These are phyloP conservation scores for Salminus brasiliensis DNA, from an alignment of 2,113 vertebrate species.

Conservation along the genomic window DNA sequence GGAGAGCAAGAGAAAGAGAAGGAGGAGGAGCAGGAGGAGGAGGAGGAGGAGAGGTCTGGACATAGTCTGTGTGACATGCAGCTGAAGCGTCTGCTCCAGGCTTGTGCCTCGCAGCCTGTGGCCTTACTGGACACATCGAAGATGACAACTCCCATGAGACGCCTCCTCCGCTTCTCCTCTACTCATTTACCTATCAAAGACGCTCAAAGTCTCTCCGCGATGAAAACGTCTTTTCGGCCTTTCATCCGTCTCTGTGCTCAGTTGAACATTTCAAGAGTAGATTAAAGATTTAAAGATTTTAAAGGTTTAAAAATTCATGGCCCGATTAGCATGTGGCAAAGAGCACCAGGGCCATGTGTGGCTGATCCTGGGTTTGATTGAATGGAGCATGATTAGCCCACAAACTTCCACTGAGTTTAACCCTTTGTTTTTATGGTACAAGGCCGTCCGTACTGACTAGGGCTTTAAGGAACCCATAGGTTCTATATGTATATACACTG, in stretches of 20 bases:
- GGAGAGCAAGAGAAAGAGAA: too few relatives aligned
- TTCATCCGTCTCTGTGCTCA: background rate
- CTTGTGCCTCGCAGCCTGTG: slow-evolving; percentile 5
- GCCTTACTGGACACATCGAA: background rate
- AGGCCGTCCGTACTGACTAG: too few relatives aligned
- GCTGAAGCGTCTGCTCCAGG: slow-evolving; percentile 6
- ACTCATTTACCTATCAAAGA: slow-evolving; percentile 15
- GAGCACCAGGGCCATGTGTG: background rate
- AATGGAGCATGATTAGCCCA: background rate
- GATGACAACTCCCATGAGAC: slow-evolving; percentile 5
- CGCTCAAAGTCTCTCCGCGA: background rate
- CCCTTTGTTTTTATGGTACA: too few relatives aligned
- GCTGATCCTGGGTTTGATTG: background rate
- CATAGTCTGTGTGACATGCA: background rate
- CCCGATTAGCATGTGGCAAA: background rate
- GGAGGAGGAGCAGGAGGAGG: background rate
- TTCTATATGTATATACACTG: too few relatives aligned
- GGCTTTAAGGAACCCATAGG: too few relatives aligned
- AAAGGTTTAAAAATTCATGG: background rate
- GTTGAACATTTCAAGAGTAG: background rate
- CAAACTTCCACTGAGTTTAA: background rate
- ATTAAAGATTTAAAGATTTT: background rate
- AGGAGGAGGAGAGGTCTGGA: slow-evolving; percentile 14
- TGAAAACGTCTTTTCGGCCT: background rate
- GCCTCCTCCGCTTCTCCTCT: slow-evolving; percentile 4